Evolutionary conservation across 2,113 vertebrate species (phyloP).

Genomic region (Bufo bufo): DNA sequence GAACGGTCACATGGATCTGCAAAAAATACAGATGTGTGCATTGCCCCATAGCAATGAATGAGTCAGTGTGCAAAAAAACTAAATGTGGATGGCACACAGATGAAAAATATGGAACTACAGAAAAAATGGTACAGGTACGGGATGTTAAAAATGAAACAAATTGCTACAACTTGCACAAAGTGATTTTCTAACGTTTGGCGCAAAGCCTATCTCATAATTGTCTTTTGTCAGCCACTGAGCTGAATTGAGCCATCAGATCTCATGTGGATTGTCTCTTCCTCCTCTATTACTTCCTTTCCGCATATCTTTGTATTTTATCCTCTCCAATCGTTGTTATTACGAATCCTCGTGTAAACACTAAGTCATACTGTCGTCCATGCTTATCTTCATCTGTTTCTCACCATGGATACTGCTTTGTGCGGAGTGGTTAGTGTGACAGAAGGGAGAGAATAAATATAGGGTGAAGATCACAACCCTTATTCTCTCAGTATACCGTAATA

Average conservation of each 20-base stretch:
- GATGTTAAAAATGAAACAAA: no score
- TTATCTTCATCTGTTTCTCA: neutral
- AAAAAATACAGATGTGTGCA: no score
- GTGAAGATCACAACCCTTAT: conserved; percentile 33
- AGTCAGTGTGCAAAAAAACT: no score
- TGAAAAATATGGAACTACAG: no score
- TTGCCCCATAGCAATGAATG: no score
- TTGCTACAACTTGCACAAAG: no score
- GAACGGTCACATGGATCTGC: no score
- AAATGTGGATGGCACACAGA: no score
- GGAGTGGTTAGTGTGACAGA: neutral
- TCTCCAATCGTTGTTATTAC: neutral
- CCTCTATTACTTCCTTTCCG: neutral
- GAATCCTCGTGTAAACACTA: neutral
- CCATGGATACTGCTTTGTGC: conserved; percentile 9
- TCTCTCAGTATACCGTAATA: conserved; percentile 28
- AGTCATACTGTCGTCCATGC: neutral
- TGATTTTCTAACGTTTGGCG: neutral
- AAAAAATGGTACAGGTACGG: no score
- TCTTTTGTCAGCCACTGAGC: no score
- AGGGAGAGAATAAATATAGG: conserved; percentile 5
- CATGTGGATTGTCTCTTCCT: neutral
- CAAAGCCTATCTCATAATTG: neutral
- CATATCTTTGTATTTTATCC: neutral
- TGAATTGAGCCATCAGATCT: neutral